A percentile compares a stretch with the other conserved stretches of the same genome.
Evolutionary conservation across 2,888 invertebrate species (phyloP).

Genomic region (Polymixis flavicincta): DNA sequence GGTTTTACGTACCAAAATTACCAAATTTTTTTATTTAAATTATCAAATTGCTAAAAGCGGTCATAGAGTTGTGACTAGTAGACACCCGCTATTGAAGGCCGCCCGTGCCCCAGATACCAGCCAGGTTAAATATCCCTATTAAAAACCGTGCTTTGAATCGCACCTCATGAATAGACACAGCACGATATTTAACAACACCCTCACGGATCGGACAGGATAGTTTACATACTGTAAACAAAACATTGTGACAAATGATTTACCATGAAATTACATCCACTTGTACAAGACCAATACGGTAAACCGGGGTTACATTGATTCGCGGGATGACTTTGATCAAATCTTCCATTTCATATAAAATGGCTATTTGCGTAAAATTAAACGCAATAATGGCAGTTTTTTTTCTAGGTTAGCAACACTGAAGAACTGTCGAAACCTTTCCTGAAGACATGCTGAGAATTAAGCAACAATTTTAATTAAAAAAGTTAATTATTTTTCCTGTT

Average conservation of each 20-base stretch:
- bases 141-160: not conserved
- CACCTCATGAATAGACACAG: too few relatives aligned
- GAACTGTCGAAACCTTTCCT: too few relatives aligned
- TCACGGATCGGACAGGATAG: not conserved
- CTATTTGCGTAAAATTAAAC: too few relatives aligned
- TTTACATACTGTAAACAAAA: slow-evolving; percentile 3
- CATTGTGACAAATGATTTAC: not conserved
- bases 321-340: too few relatives aligned
- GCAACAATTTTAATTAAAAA: too few relatives aligned
- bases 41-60: not conserved
- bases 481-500: too few relatives aligned
- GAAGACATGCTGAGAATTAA: too few relatives aligned
- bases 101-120: not conserved
- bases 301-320: too few relatives aligned
- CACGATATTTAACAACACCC: not conserved
- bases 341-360: too few relatives aligned
- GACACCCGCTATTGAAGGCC: not conserved
- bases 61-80: not conserved
- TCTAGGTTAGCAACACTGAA: too few relatives aligned
- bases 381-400: too few relatives aligned
- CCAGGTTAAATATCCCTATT: not conserved
- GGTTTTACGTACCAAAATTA: not conserved
- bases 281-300: not conserved
- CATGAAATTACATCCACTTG: not conserved
- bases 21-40: too few relatives aligned